Conservation (phyloP, 2,888 invertebrate genomes). For the Zaprionus bogoriensis region DNA sequence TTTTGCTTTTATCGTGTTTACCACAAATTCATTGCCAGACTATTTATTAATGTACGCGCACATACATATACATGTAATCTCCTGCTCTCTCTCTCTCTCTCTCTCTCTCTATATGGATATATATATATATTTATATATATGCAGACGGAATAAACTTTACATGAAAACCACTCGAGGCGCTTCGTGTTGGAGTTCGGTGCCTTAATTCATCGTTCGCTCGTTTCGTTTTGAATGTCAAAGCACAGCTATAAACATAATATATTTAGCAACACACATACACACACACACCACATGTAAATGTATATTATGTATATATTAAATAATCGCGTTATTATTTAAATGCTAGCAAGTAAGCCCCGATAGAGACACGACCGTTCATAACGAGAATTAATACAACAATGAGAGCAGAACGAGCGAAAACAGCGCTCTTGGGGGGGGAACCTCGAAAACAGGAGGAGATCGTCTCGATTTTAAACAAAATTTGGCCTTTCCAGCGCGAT, state of each 20-base stretch:
- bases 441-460: conserved; percentile 13
- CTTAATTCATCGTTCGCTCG: neutral
- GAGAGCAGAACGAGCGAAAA: conserved; percentile 25
- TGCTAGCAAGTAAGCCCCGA: conserved; percentile 3
- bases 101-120: neutral
- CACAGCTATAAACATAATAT: neutral
- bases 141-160: neutral
- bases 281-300: neutral
- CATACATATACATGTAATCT: conserved; percentile 1
- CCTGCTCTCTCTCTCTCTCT: too few relatives aligned
- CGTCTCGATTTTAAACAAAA: conserved; percentile 24
- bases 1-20: conserved; percentile 27
- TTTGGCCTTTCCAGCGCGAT: conserved; percentile 13
- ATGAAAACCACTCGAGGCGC: neutral
- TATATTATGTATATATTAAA: neutral
- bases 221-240: neutral
- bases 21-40: conserved; percentile 28
- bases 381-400: conserved; percentile 26
- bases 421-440: neutral
- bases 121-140: neutral
- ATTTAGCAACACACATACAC: neutral
- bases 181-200: neutral
- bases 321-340: neutral
- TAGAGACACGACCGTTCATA: conserved; percentile 27
- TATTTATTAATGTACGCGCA: conserved; percentile 17